Evolutionary conservation across 2,797 vertebrate species (phyloP).

Genomic region (Chloroceryle amazona): DNA sequence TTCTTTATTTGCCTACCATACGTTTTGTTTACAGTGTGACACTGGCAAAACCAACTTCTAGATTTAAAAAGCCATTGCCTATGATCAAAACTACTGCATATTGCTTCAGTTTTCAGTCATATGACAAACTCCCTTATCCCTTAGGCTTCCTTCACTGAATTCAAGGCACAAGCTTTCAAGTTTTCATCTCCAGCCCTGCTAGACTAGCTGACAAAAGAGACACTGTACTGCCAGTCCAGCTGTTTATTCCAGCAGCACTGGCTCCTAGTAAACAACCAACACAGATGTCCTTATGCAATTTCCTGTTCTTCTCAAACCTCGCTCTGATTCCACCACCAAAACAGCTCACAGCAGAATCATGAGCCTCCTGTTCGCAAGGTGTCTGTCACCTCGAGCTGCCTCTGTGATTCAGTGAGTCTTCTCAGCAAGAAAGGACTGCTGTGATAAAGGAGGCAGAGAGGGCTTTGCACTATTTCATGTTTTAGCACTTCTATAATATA

Average conservation of each 20-base stretch:
- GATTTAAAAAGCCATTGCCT: slow-evolving; percentile 40
- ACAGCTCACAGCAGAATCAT: neutral
- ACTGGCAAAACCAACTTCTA: neutral
- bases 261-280: slow-evolving; percentile 46
- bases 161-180: neutral
- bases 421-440: neutral
- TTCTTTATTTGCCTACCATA: neutral
- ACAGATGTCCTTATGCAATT: slow-evolving; percentile 38
- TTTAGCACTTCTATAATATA: neutral
- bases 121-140: slow-evolving; percentile 22
- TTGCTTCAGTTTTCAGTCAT: neutral
- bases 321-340: neutral
- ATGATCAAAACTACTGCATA: neutral
- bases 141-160: neutral
- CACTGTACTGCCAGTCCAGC: slow-evolving; percentile 57
- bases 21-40: neutral
- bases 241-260: slow-evolving; percentile 52
- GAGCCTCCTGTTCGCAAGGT: neutral
- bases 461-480: neutral
- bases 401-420: neutral
- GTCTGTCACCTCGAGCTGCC: neutral
- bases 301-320: slow-evolving; percentile 1
- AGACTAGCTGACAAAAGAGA: slow-evolving; percentile 61
- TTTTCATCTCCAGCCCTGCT: slow-evolving; percentile 10
- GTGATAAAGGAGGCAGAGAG: neutral